phyloP scores from a whole-genome alignment of 2,797 vertebrate genomes.

The Myotis myotis region DNA sequence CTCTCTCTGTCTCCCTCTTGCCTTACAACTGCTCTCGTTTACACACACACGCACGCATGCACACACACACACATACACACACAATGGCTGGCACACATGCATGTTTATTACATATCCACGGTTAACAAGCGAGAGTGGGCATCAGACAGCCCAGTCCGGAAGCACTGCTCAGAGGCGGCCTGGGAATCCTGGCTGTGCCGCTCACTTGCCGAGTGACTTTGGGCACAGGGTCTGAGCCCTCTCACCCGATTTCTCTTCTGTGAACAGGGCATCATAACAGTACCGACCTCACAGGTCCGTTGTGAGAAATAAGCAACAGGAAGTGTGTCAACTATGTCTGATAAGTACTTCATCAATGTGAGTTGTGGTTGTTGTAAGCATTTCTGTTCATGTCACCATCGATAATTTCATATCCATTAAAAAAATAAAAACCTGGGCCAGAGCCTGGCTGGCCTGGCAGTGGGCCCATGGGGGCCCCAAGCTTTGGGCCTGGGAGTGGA shows the following conservation, averaged over 20 bases:
- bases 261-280: neutral
- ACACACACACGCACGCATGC: no score
- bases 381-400: slow-evolving; percentile 44
- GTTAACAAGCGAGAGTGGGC: neutral
- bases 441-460: slow-evolving; percentile 35
- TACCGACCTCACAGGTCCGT: neutral
- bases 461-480: neutral
- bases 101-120: neutral
- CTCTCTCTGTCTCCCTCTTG: neutral
- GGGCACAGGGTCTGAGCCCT: neutral
- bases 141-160: neutral
- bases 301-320: neutral
- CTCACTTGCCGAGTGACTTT: neutral
- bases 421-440: slow-evolving; percentile 38
- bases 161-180: neutral
- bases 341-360: slow-evolving; percentile 33
- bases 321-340: slow-evolving; percentile 11
- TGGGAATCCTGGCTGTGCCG: neutral
- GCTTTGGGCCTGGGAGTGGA: neutral
- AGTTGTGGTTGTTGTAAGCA: slow-evolving; percentile 16
- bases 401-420: slow-evolving; percentile 66
- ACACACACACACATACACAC: no score
- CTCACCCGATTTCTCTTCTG: neutral
- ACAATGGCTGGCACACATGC: neutral
- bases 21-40: neutral